Base-by-base conservation (phyloP, 1,140 invertebrate species). In the Amphibalanus amphitrite region DNA sequence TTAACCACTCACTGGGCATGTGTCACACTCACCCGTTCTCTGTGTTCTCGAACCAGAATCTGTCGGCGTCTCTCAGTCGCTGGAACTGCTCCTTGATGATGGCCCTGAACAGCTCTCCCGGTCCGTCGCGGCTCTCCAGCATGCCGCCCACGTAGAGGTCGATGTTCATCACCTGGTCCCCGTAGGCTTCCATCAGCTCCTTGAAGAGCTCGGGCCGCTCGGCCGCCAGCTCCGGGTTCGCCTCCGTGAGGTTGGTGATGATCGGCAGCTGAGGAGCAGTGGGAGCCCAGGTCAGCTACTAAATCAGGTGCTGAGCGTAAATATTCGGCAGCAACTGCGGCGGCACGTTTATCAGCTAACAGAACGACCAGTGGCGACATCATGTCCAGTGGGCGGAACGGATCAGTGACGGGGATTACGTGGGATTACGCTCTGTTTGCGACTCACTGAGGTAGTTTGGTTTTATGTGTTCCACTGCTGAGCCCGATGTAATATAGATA, bases 71-170 rank as follows among this genome's bases (percentile, higher is more conserved):
- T 74, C 97, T 82, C 65, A 99, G 84, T 74, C 96, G 84, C 17
- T 86, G 80, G 76, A 99, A 98, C 81, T 99, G 97, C 76, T 99
- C 95, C 72, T 89, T 87, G 70, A 99, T 96, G 3, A 98, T 92
- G 0, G 86, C 84, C 30, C 86, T 84, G 77, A 99, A 98, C 0
- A 99, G 82, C 78, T 92, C 89, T 0, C 97, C 97, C 0, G 95
- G 95, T 69, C 89, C 88, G 1, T 87, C 87, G 28, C 87, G 87
- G 0, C 93, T 93, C 79, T 98, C 96, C 71, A 98, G 79, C 95
- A 99, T 97, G 0, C 97, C 97, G 3, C 95, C 97, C 72, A 98
- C 90, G 78, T 98, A 99, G n/a, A 97, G 86, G 80, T 99, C 97
- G 29, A 99, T 85, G 76, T 95, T 91, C 74, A 94, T 86, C 28